Conservation (phyloP, 1,140 invertebrate species). For the Hestina assimilis region DNA sequence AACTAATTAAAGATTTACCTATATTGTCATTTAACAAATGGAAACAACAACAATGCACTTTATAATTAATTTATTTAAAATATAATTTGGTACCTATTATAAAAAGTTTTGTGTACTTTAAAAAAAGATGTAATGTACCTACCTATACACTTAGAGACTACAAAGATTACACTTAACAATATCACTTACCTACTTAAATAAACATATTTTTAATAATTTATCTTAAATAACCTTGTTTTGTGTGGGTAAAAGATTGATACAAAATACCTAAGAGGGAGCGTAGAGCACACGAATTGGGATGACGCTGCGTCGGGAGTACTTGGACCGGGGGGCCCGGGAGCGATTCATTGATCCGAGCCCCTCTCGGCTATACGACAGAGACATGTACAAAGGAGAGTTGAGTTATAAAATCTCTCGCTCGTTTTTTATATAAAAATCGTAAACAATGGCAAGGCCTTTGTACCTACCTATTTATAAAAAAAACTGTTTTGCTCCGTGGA, state of each 20-base stretch:
- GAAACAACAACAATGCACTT: too few species aligned
- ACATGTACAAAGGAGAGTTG: conserved; percentile 40
- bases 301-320: too few species aligned
- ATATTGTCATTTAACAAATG: too few species aligned
- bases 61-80: too few species aligned
- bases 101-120: too few species aligned
- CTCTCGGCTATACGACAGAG: conserved; percentile 66
- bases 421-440: not conserved
- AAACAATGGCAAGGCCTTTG: not conserved
- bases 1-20: too few species aligned
- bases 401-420: conserved; percentile 14
- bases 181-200: not conserved
- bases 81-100: too few species aligned
- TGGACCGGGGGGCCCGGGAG: conserved; percentile 56
- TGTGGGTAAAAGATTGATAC: conserved; percentile 13
- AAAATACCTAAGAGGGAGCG: conserved; percentile 40
- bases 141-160: not conserved
- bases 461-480: too few species aligned
- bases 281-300: conserved; percentile 45
- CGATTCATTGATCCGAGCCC: conserved; percentile 78
- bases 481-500: too few species aligned
- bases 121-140: too few species aligned
- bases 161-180: not conserved
- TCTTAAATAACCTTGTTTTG: not conserved
- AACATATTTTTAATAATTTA: not conserved